Percentiles rank a stretch among this genome's conserved stretches.
These are phyloP conservation scores for Euleptes europaea DNA, from an alignment of 2,113 vertebrate genomes.

Conservation along the genomic window DNA sequence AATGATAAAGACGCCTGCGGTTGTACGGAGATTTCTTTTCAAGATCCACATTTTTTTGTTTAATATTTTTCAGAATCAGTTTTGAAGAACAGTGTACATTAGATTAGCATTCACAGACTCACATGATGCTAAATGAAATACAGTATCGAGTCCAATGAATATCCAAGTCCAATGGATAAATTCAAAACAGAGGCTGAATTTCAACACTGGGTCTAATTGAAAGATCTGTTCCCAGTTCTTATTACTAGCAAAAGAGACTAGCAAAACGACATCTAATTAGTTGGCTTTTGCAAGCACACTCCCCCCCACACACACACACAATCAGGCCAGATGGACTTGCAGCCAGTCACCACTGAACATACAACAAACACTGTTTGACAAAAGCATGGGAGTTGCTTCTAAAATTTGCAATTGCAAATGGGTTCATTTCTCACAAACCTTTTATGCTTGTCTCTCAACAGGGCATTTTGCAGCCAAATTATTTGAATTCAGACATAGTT, in stretches of 20 bases:
- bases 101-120: not conserved
- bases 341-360: not conserved
- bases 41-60: not conserved
- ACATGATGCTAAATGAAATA: not conserved
- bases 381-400: not conserved
- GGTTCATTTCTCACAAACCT: constrained; percentile 9
- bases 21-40: not conserved
- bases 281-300: not conserved
- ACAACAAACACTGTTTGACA: not conserved
- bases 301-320: too few relatives aligned
- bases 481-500: not conserved
- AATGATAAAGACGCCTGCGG: not conserved
- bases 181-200: not conserved
- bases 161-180: not conserved
- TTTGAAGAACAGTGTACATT: not conserved
- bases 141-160: not conserved
- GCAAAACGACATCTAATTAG: constrained; percentile 1
- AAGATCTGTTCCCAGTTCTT: not conserved
- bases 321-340: not conserved
- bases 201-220: not conserved
- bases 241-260: not conserved
- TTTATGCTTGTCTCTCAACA: not conserved
- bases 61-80: not conserved
- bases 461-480: not conserved
- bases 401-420: not conserved